phyloP scores from a whole-genome alignment of 2,113 vertebrate species.

The Nicator chloris region DNA sequence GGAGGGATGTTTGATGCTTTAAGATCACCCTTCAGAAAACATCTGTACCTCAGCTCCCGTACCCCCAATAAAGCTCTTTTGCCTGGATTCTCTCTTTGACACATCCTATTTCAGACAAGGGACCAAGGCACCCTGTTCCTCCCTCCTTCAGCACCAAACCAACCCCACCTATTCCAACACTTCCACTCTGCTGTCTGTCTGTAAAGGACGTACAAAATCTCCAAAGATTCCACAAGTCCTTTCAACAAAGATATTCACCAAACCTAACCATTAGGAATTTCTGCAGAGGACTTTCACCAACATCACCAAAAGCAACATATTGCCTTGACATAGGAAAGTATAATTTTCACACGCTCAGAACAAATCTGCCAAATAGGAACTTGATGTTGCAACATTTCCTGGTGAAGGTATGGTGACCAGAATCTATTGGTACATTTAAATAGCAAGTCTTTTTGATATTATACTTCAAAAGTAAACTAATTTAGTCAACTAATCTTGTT shows the following conservation, averaged over 20 bases:
- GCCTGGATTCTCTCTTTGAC: not conserved
- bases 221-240: not conserved
- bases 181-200: not conserved
- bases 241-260: not conserved
- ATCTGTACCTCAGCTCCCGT: not conserved
- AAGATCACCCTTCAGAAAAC: not conserved
- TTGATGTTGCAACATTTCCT: not conserved
- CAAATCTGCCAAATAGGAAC: not conserved
- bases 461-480: conserved; percentile 54
- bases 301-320: not conserved
- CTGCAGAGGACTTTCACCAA: not conserved
- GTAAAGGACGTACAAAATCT: not conserved
- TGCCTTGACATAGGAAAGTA: not conserved
- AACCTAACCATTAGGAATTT: not conserved
- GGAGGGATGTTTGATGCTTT: not conserved
- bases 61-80: not conserved
- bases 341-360: not conserved
- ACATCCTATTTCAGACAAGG: not conserved
- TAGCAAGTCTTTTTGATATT: conserved; percentile 14
- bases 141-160: not conserved
- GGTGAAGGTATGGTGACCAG: not conserved
- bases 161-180: not conserved
- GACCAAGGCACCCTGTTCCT: not conserved
- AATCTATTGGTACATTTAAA: conserved; percentile 21
- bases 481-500: conserved; percentile 66